phyloP scores from a whole-genome alignment of 2,113 vertebrate species.

The Lanius ludovicianus region DNA sequence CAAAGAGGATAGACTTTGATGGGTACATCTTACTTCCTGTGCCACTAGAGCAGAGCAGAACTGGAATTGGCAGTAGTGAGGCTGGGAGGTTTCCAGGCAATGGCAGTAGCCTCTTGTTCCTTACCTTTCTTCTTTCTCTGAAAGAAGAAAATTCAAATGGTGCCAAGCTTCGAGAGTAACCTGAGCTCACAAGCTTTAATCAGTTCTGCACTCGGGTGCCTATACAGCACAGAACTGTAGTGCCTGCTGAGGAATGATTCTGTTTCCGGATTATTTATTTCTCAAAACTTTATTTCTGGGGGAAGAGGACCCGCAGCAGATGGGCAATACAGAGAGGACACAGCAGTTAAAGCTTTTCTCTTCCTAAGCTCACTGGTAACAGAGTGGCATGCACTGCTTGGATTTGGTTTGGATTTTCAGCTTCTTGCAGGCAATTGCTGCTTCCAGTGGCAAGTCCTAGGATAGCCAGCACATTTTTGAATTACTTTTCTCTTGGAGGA shows the following conservation, averaged over 20 bases:
- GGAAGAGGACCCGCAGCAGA: neutral
- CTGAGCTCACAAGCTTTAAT: neutral
- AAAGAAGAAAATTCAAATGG: neutral
- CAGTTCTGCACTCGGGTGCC: neutral
- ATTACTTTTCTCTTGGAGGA: neutral
- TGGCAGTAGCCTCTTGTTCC: neutral
- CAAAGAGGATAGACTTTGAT: neutral
- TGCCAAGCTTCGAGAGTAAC: neutral
- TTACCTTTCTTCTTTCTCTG: neutral
- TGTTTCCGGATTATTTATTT: neutral
- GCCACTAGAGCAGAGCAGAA: neutral
- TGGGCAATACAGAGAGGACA: neutral
- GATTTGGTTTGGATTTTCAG: neutral
- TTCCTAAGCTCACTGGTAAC: neutral
- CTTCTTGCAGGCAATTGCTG: neutral
- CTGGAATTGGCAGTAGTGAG: neutral
- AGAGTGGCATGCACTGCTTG: neutral
- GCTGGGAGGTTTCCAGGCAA: neutral
- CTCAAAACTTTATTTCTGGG: neutral
- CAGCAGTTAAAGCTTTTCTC: neutral
- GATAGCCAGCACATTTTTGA: neutral
- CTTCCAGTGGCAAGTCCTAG: neutral
- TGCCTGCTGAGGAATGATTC: neutral
- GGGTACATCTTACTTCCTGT: neutral
- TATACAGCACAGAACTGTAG: neutral